Evolutionary conservation across 1,140 invertebrate species (phyloP), one percentile per base, ranked within the genome.

Genomic region (Parasteatoda tepidariorum): DNA sequence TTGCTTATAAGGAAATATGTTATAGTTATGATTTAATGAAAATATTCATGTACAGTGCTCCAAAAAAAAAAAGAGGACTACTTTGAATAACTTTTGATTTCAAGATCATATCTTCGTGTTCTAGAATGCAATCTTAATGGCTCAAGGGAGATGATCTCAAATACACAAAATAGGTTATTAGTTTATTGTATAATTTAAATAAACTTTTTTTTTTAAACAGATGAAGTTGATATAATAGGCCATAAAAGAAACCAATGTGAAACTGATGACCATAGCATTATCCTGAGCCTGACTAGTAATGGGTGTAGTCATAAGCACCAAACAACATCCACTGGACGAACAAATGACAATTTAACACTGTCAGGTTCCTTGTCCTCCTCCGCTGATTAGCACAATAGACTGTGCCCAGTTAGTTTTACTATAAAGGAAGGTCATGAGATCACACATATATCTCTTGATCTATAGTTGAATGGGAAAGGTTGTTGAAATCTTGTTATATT

Each of bases 201-300:
- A n/a, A n/a, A n/a, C n/a, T n/a, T n/a, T n/a, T n/a, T n/a, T n/a
- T n/a, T n/a, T n/a, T n/a, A n/a, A n/a, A 1, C 92, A 95, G 95
- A 96, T 91, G 95, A 95, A 90, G 94, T 95, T 85, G 95, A 95
- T 90, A 94, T 95, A 86, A 93, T 95, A 87, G 95, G 95, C 67
- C 95, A 95, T 90, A 94, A 93, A 87, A 95, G 94, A 89, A 94
- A 93, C 89, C 93, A 94, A 88, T 95, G 94, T 89, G 94, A 95
- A 89, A 94, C 93, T 68, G 94, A 95, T 90, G 94, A 95, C 88
- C 93, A 94, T 85, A 88, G 87, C 74, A 94, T 93, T 86, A 93
- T 94, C 84, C 93, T 94, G 89, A 94, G 93, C 86, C 89, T 90
- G 61, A 93, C 92, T 88, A 94, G 93, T 86, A 94, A 95, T 90